Percentiles rank a stretch among this genome's conserved stretches.
These are phyloP conservation scores for Marronus borbonicus DNA, from an alignment of 2,888 invertebrate genomes.

Conservation along the genomic window DNA sequence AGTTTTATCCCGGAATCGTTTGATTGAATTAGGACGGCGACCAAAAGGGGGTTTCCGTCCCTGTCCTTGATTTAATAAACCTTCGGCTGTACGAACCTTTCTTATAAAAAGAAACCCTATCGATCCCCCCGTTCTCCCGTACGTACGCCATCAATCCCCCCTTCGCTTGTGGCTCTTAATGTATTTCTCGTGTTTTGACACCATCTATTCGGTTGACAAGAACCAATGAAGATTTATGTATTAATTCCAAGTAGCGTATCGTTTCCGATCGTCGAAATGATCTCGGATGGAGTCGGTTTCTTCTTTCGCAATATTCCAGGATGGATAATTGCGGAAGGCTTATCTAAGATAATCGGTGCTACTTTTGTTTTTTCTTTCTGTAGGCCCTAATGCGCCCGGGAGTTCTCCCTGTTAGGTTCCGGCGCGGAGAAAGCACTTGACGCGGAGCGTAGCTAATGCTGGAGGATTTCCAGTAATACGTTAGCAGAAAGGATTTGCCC, in stretches of 20 bases:
- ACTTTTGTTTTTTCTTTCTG: too few relatives aligned
- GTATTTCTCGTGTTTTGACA: constrained; percentile 36
- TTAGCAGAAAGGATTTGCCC: too few relatives aligned
- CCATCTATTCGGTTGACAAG: background rate
- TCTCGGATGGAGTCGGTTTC: background rate
- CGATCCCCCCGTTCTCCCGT: background rate
- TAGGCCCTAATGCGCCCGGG: too few relatives aligned
- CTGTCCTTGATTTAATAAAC: constrained; percentile 23
- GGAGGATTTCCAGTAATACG: too few relatives aligned
- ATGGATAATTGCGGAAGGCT: too few relatives aligned
- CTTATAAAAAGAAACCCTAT: constrained; percentile 20
- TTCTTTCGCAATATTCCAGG: too few relatives aligned
- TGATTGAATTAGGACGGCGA: constrained; percentile 23
- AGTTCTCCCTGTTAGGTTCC: too few relatives aligned
- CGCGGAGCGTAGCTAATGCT: too few relatives aligned
- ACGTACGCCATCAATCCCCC: too few relatives aligned
- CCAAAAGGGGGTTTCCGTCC: background rate
- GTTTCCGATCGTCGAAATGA: background rate
- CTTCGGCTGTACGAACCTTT: constrained; percentile 5
- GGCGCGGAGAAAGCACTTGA: too few relatives aligned
- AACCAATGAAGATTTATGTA: background rate
- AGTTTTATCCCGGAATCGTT: constrained; percentile 8
- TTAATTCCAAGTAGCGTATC: background rate
- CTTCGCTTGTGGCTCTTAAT: constrained; percentile 11
- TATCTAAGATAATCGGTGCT: too few relatives aligned